These are phyloP conservation scores for Megaptera novaeangliae DNA, from an alignment of 2,113 vertebrate species.

Conservation along the genomic window DNA sequence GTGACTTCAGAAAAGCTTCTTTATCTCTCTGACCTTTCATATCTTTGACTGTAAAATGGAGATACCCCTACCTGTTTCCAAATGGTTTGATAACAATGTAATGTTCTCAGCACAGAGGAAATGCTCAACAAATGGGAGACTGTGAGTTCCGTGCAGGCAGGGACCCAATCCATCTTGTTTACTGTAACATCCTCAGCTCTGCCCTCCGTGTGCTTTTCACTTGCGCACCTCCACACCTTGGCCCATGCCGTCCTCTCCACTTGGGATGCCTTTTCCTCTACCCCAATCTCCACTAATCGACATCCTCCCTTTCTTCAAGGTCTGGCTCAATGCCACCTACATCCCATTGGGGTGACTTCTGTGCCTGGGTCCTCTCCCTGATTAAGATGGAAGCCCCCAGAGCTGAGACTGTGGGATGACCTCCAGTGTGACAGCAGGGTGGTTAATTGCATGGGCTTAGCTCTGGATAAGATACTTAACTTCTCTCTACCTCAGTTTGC, in stretches of 20 bases:
- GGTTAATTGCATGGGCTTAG: neutral
- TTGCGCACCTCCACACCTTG: neutral
- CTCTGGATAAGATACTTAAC: neutral
- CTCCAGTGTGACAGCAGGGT: neutral
- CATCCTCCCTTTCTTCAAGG: neutral
- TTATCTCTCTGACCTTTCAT: neutral
- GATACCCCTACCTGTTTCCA: neutral
- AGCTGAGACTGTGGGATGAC: neutral
- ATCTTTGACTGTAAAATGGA: neutral
- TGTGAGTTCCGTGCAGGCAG: neutral
- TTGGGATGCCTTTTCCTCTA: neutral
- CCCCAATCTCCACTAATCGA: neutral
- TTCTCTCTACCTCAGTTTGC: neutral
- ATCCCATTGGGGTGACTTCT: neutral
- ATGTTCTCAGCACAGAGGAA: neutral
- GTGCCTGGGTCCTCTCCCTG: neutral
- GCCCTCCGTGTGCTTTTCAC: neutral
- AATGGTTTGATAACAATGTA: neutral
- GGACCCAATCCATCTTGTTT: neutral
- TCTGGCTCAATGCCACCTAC: neutral
- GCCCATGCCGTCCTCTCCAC: neutral
- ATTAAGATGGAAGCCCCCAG: neutral
- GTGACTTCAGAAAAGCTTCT: neutral
- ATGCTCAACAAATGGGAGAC: neutral
- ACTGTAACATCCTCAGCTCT: neutral